A percentile compares a stretch with the other conserved stretches of the same genome.
These are phyloP conservation scores for Speoplatyrhinus poulsoni DNA, from an alignment of 2,113 vertebrate species.

Conservation along the genomic window DNA sequence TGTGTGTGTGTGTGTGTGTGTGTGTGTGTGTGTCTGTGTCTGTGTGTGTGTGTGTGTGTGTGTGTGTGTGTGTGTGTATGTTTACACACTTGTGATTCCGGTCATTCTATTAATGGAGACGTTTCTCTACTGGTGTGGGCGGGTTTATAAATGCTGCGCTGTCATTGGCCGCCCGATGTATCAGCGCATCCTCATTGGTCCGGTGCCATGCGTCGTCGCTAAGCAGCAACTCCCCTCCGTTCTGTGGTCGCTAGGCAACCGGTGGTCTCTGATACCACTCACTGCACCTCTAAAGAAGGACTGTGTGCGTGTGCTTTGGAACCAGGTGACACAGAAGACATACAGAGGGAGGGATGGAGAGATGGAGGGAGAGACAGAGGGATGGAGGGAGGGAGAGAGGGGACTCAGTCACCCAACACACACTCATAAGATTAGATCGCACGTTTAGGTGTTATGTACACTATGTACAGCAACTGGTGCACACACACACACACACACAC, in stretches of 20 bases:
- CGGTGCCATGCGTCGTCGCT: no score
- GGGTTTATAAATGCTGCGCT: slow-evolving; percentile 27
- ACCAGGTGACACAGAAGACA: no score
- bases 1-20: no score
- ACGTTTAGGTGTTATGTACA: no score
- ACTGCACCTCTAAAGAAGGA: slow-evolving; percentile 6
- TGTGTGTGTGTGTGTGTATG: no score
- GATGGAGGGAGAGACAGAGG: slow-evolving; percentile 2
- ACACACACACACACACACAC: no score
- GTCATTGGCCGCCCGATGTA: slow-evolving; percentile 53
- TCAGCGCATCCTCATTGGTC: not conserved
- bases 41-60: no score
- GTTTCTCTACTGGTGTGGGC: slow-evolving; percentile 61
- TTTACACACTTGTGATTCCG: slow-evolving; percentile 23
- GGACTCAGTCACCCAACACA: no score
- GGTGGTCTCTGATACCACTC: slow-evolving; percentile 55
- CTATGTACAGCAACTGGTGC: no score
- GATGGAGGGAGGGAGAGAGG: no score
- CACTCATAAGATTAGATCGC: no score
- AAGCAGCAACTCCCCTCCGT: slow-evolving; percentile 67
- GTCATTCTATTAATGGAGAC: slow-evolving; percentile 72
- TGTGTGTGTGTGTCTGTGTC: no score
- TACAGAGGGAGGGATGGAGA: slow-evolving; percentile 18
- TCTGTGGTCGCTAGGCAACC: slow-evolving; percentile 86
- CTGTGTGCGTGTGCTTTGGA: slow-evolving; percentile 5